These are phyloP conservation scores for Leptobrachium ailaonicum DNA, from an alignment of 2,113 vertebrate genomes.

Conservation along the genomic window DNA sequence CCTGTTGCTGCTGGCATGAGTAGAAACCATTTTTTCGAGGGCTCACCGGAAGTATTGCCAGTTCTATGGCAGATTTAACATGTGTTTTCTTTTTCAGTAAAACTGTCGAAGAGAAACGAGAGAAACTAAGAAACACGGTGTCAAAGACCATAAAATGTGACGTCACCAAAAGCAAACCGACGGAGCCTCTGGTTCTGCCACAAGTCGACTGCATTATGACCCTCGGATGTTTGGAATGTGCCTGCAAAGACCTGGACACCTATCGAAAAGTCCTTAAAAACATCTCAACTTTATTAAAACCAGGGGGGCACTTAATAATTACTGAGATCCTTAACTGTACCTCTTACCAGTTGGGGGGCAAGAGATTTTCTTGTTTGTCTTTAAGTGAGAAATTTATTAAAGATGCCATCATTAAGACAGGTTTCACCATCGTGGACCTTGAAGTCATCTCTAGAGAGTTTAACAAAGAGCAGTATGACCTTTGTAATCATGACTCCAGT, in stretches of 20 bases:
- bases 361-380: slow-evolving; percentile 61
- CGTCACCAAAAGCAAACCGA: slow-evolving; percentile 59
- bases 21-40: too few relatives aligned
- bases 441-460: slow-evolving; percentile 42
- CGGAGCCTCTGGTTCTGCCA: slow-evolving; percentile 31
- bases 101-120: slow-evolving; percentile 58
- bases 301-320: slow-evolving; percentile 62
- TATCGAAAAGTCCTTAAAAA: slow-evolving; percentile 55
- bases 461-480: background rate
- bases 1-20: too few relatives aligned
- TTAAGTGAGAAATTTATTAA: slow-evolving; percentile 46
- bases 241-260: slow-evolving; percentile 62
- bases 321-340: slow-evolving; percentile 52
- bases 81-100: slow-evolving; percentile 34
- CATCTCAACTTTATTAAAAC: slow-evolving; percentile 60
- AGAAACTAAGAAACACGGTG: slow-evolving; percentile 56
- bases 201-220: slow-evolving; percentile 63
- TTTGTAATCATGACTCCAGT: slow-evolving; percentile 17
- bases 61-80: too few relatives aligned
- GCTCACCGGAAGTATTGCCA: too few relatives aligned
- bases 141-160: slow-evolving; percentile 66
- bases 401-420: slow-evolving; percentile 49
- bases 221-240: slow-evolving; percentile 60
- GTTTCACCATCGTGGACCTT: slow-evolving; percentile 50
- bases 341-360: slow-evolving; percentile 57